phyloP scores from a whole-genome alignment of 2,113 vertebrate species.

The Accipiter virgatus region DNA sequence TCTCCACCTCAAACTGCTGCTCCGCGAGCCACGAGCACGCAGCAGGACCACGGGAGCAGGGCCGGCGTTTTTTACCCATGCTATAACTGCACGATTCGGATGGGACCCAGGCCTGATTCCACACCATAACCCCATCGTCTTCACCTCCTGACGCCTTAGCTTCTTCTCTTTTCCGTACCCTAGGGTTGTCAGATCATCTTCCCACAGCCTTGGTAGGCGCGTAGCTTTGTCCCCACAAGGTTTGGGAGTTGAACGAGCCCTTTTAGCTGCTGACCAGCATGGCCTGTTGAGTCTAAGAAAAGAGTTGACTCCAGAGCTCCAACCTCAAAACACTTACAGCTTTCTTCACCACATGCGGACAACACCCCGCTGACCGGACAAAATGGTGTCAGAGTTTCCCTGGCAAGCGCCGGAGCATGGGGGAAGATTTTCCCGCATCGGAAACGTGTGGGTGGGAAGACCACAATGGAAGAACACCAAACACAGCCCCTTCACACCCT shows the following conservation, averaged over 20 bases:
- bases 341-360: background rate
- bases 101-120: background rate
- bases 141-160: background rate
- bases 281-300: background rate
- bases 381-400: background rate
- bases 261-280: background rate
- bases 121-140: background rate
- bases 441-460: background rate
- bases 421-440: background rate
- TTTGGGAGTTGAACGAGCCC: background rate
- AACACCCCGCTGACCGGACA: background rate
- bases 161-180: background rate
- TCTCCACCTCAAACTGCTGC: background rate
- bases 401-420: background rate
- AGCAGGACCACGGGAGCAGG: background rate
- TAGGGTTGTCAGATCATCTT: background rate
- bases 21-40: background rate
- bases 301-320: background rate
- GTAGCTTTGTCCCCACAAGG: background rate
- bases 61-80: background rate
- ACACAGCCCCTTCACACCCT: background rate
- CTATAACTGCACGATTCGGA: accelerated
- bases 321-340: background rate
- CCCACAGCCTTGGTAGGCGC: accelerated
- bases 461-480: background rate